phyloP scores from a whole-genome alignment of 2,797 vertebrate genomes.

The Natrix natrix region DNA sequence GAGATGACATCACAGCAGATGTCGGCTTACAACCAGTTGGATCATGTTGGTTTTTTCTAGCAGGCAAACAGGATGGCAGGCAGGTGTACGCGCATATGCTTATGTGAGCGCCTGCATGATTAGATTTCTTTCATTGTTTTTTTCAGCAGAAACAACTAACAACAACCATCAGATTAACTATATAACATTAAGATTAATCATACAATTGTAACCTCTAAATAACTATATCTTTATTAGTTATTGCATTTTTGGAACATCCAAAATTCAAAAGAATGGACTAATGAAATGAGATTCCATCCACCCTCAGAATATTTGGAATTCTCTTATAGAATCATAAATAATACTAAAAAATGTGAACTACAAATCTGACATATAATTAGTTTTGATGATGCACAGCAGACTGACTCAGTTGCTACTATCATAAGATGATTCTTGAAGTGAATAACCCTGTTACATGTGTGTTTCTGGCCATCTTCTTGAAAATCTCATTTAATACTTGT shows the following conservation, averaged over 20 bases:
- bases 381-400: slow-evolving; percentile 28
- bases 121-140: background rate
- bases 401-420: slow-evolving; percentile 51
- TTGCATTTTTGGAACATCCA: slow-evolving; percentile 35
- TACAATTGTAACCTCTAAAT: background rate
- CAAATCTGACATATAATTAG: slow-evolving; percentile 42
- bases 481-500: slow-evolving; percentile 45
- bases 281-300: slow-evolving; percentile 13
- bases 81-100: accelerated
- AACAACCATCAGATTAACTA: background rate
- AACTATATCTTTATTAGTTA: background rate
- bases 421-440: slow-evolving; percentile 38
- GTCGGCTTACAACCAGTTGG: background rate
- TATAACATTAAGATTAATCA: background rate
- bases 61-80: background rate
- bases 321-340: slow-evolving; percentile 49
- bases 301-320: slow-evolving; percentile 41
- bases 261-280: background rate
- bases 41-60: background rate
- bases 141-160: background rate
- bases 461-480: slow-evolving; percentile 36
- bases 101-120: background rate
- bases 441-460: slow-evolving; percentile 1
- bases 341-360: slow-evolving; percentile 38
- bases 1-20: background rate